Evolutionary conservation across 2,888 invertebrate species (phyloP), one percentile per base, ranked within the genome.

Genomic region (Phrixothrix hirtus): DNA sequence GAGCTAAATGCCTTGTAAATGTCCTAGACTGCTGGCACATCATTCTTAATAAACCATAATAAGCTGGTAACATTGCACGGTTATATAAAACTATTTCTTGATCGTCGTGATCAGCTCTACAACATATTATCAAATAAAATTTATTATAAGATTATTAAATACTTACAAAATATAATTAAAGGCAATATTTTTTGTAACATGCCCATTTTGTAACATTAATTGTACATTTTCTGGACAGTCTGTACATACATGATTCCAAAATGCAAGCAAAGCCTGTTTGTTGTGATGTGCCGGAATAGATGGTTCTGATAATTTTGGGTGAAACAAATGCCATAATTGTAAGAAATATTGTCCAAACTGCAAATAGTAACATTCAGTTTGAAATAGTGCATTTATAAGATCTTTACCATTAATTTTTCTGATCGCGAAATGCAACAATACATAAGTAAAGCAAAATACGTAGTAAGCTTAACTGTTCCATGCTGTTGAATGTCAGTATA

Each of bases 161-260:
- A 82, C 89, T 86, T 78, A 95, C 94, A 95, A 79, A 75, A 95
- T 95, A 71, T 95, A 95, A 76, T 95, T 96, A 79, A 94, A 95
- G 58, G 94, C 95, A 75, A 96, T 94, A 75, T 96, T 94, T 76
- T 95, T 93, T 35, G 88, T 90, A 57, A 95, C 89, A 66, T 90
- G 85, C 30, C 88, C 86, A 76, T 94, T 94, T 69, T 89, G 86
- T 48, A 94, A 83, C 64, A 95, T 92, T 43, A 91, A 82, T 70
- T 90, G 87, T 27, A 95, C 87, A 75, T 95, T 95, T 77, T 95
- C 95, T 0, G 92, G 89, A 73, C 95, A 95, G 75, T 96, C 95
- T 4, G 88, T 83, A 63, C 92, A 91, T 16, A 92, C 93, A 60
- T 93, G 91, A 79, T 95, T 92, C 95, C 95, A 95, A 79, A 94